Percentiles rank a stretch among this genome's conserved stretches.
phyloP scores from a whole-genome alignment of 2,888 invertebrate genomes.

The Melikaiella ostensackeni region DNA sequence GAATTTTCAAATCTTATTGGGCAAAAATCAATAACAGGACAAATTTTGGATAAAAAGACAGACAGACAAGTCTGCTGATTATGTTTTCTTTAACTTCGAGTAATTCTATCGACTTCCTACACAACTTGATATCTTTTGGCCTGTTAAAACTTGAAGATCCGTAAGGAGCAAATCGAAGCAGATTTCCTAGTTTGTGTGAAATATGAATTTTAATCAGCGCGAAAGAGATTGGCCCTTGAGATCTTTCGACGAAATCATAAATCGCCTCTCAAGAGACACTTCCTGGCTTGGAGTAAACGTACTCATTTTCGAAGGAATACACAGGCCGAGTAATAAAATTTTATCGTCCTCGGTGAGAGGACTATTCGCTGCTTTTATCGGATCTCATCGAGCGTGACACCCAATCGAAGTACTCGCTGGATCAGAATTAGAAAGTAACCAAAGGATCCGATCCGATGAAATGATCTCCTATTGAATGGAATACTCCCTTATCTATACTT shows the following conservation, averaged over 20 bases:
- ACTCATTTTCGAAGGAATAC: constrained; percentile 19
- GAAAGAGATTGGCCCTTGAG: constrained; percentile 17
- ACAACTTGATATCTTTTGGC: neutral
- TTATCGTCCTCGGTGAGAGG: constrained; percentile 22
- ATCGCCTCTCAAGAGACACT: constrained; percentile 30
- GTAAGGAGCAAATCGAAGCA: neutral
- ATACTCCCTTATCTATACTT: constrained; percentile 1
- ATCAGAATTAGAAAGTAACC: constrained; percentile 15
- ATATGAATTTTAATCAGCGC: constrained; percentile 32
- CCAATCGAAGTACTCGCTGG: constrained; percentile 12
- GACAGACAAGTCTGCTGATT: too few species aligned
- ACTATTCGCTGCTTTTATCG: constrained; percentile 21
- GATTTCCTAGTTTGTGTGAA: constrained; percentile 20
- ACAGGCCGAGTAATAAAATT: constrained; percentile 29
- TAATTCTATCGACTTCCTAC: neutral
- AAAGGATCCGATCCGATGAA: neutral
- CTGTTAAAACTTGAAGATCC: neutral
- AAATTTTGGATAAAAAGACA: too few species aligned
- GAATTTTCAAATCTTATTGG: too few species aligned
- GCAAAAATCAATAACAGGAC: too few species aligned
- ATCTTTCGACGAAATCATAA: constrained; percentile 16
- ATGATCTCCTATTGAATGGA: neutral
- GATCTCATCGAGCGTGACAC: constrained; percentile 17
- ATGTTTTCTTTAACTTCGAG: neutral
- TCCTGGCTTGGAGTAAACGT: constrained; percentile 20